These are phyloP conservation scores for Muschampia plurimacula DNA, from an alignment of 2,888 invertebrate species.

Conservation along the genomic window DNA sequence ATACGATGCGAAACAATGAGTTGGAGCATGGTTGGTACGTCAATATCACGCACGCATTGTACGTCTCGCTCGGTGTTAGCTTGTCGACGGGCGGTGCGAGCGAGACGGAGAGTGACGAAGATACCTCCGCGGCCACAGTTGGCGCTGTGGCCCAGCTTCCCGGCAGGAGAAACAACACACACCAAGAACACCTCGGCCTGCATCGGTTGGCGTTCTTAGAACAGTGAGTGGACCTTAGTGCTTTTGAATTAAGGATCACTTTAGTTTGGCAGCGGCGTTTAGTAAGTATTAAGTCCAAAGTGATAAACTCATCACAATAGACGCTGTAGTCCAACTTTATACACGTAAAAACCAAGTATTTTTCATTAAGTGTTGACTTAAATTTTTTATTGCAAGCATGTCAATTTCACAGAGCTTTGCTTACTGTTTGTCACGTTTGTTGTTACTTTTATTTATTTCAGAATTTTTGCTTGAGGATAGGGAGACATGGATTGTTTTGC, in stretches of 20 bases:
- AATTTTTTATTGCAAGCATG: conserved; percentile 43
- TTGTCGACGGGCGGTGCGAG: conserved; percentile 85
- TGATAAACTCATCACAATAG: background rate
- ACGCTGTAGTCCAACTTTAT: background rate
- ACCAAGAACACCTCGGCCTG: conserved; percentile 73
- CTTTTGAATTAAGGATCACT: conserved; percentile 8
- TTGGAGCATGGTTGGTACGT: conserved; percentile 32
- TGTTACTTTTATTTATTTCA: conserved; percentile 42
- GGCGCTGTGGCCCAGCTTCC: conserved; percentile 66
- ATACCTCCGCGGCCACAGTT: conserved; percentile 77
- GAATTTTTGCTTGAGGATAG: conserved; percentile 33
- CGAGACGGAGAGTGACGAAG: conserved; percentile 92
- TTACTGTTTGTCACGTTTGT: conserved; percentile 46
- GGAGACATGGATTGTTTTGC: background rate
- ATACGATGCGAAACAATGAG: background rate
- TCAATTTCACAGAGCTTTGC: conserved; percentile 57
- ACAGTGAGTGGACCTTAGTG: conserved; percentile 63
- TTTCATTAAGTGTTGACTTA: background rate
- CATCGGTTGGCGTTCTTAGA: conserved; percentile 63
- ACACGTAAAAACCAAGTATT: background rate
- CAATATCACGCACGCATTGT: conserved; percentile 49
- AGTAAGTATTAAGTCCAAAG: background rate
- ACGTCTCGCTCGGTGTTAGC: conserved; percentile 74
- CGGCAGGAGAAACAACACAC: conserved; percentile 69
- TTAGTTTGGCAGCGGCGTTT: background rate